phyloP scores from a whole-genome alignment of 2,797 vertebrate genomes.

The Acestrorhynchus altus region DNA sequence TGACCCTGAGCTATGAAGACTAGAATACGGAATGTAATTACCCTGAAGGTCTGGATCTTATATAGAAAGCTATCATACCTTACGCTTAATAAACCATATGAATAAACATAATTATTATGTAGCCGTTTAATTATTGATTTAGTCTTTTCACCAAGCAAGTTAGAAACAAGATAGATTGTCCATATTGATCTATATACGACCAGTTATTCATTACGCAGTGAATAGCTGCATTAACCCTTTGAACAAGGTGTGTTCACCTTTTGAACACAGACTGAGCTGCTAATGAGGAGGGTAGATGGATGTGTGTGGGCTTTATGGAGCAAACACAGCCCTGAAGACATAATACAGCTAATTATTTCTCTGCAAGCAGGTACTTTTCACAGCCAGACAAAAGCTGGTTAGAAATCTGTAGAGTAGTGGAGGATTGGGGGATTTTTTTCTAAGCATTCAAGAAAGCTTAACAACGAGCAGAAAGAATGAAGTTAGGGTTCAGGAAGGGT shows the following conservation, averaged over 20 bases:
- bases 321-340: conserved; percentile 61
- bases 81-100: too few species aligned
- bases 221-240: conserved; percentile 36
- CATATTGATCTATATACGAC: conserved; percentile 21
- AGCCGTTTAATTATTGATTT: too few species aligned
- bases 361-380: conserved; percentile 64
- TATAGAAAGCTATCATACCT: too few species aligned
- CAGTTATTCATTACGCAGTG: conserved; percentile 21
- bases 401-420: conserved; percentile 50
- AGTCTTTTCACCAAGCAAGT: too few species aligned
- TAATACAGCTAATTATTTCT: conserved; percentile 73
- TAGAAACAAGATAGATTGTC: conserved; percentile 10
- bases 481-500: conserved; percentile 51
- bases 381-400: conserved; percentile 65
- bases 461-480: conserved; percentile 59
- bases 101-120: too few species aligned
- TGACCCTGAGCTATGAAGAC: too few species aligned
- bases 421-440: conserved; percentile 64
- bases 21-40: too few species aligned
- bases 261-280: conserved; percentile 55
- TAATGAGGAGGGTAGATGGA: conserved; percentile 59
- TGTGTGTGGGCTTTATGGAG: conserved; percentile 60
- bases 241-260: conserved; percentile 29
- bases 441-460: conserved; percentile 60
- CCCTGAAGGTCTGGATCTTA: too few species aligned